Evolutionary conservation across 2,888 invertebrate genomes (phyloP), one percentile per base, ranked within the genome.

Genomic region (Sclerodermus sp.): DNA sequence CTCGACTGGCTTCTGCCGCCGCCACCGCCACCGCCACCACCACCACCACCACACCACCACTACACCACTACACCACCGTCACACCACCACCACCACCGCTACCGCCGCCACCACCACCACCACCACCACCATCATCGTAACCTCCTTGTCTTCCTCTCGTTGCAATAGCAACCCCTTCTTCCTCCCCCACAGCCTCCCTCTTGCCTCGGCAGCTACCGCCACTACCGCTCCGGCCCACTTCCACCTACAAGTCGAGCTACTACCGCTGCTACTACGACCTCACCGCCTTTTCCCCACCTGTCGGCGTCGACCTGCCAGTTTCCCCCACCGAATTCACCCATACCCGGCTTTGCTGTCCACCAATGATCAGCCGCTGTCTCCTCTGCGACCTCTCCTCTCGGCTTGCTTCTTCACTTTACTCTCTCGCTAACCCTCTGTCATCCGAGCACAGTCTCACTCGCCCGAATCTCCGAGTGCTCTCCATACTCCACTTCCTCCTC

Each of bases 281-380:
- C 65, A 41, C n/a, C 57, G 58, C 61, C n/a, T 64, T 57, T 65
- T 64, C 70, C 66, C 67, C 70, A 71, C 70, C 66, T 64, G 66
- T 60, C 17, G 47, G 42, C 47, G 53, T 54, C 57, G 60, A 60
- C 66, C 68, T 58, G 63, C 49, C 47, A 55, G 52, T 47, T 64
- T 58, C 66, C 70, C 34, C 34, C 13, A 34, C 34, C 34, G 12
- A 4, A 23, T 5, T 5, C 23, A 23, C 23, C 8, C 23, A 23
- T 8, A 54, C 59, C 57, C 60, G 58, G 56, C 61, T 55, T 41
- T 51, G 57, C 64, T 69, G 73, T 70, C 74, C 74, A 65, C 76
- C 76, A 76, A 76, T 76, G 75, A 76, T 76, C 73, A 68, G 66
- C 73, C 68, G 67, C 68, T 76, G 73, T 76, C 73, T 64, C 52